A percentile compares a stretch with the other conserved stretches of the same genome.
Conservation (phyloP, 1,140 invertebrate species). For the Papilio polyxenes region DNA sequence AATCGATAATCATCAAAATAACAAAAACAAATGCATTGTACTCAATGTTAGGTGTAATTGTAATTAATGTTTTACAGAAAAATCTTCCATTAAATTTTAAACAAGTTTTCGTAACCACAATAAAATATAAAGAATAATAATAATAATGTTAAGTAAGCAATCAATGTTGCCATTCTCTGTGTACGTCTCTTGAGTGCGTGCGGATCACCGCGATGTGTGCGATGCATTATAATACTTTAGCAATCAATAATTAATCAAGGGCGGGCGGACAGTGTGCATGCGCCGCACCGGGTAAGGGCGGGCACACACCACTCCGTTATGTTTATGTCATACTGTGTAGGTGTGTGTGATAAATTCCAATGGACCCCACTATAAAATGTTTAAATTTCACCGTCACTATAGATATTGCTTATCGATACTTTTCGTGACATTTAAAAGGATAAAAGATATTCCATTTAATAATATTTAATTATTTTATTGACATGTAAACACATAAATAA, state of each 20-base stretch:
- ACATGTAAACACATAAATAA: too few species aligned
- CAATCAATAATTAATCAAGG: conserved; percentile 4
- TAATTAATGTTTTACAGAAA: neutral
- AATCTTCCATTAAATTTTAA: neutral
- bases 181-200: neutral
- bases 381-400: too few species aligned
- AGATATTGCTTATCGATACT: too few species aligned
- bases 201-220: neutral
- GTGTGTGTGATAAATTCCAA: too few species aligned
- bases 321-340: neutral
- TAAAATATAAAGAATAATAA: neutral
- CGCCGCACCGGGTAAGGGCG: neutral
- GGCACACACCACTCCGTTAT: neutral
- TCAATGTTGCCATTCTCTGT: neutral
- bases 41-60: neutral
- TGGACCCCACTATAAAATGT: too few species aligned
- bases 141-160: neutral
- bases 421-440: too few species aligned
- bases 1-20: neutral
- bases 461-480: too few species aligned
- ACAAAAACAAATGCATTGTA: neutral
- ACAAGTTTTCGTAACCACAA: neutral
- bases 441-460: too few species aligned
- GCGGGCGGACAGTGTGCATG: neutral
- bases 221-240: neutral